phyloP scores from a whole-genome alignment of 2,113 vertebrate species.

The Sinocyclocheilus anophthalmus region DNA sequence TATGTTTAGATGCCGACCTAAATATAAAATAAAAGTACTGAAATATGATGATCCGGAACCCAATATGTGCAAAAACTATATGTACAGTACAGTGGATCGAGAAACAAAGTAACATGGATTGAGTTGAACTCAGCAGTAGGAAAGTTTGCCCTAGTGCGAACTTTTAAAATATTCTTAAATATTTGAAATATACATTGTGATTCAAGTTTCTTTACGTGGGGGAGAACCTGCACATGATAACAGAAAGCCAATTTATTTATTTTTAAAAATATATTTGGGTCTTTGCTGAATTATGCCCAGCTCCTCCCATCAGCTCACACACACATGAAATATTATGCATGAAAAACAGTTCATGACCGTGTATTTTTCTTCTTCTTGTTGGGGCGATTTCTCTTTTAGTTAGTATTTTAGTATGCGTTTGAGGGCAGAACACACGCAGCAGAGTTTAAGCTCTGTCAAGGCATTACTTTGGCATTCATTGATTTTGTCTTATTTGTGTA shows the following conservation, averaged over 20 bases:
- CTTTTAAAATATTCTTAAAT: neutral
- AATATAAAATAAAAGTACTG: neutral
- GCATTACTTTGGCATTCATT: constrained; percentile 12
- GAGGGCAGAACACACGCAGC: neutral
- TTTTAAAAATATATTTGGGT: neutral
- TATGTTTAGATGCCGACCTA: neutral
- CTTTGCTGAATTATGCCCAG: neutral
- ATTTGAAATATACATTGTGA: constrained; percentile 10
- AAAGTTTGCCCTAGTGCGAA: neutral
- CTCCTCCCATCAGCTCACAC: neutral
- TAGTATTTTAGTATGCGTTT: neutral
- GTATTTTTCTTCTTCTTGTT: neutral
- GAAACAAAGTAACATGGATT: neutral
- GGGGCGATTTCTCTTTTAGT: neutral
- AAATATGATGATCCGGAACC: neutral
- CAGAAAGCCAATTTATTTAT: neutral
- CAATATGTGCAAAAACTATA: neutral
- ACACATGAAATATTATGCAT: neutral
- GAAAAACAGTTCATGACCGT: neutral
- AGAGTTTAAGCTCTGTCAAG: constrained; percentile 8
- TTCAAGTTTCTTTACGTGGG: constrained; percentile 17
- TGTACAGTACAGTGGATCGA: constrained; percentile 5
- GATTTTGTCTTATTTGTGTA: neutral
- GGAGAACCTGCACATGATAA: neutral
- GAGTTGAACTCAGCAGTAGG: neutral